Conservation (phyloP, 2,888 invertebrate species). For the Octonoba sinensis region DNA sequence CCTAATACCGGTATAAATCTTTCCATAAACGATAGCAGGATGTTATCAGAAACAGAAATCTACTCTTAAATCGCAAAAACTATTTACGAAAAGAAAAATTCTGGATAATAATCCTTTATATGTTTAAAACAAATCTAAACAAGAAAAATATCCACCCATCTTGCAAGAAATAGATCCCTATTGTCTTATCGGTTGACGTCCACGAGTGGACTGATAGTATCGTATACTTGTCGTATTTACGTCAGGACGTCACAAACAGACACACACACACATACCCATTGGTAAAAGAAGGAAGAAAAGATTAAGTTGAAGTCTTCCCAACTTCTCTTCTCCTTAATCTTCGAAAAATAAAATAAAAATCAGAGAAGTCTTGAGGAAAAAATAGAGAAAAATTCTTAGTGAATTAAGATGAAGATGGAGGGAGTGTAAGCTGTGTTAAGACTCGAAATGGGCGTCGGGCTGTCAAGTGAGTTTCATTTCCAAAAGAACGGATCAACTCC, state of each 20-base stretch:
- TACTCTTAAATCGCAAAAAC: no score
- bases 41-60: no score
- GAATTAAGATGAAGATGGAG: slow-evolving; percentile 63
- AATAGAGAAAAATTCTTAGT: slow-evolving; percentile 47
- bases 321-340: slow-evolving; percentile 58
- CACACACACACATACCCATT: not conserved
- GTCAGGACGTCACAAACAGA: slow-evolving; percentile 33
- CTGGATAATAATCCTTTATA: slow-evolving; percentile 2
- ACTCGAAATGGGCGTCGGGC: slow-evolving; percentile 60
- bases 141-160: slow-evolving; percentile 13
- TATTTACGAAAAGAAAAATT: no score
- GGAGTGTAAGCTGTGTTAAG: slow-evolving; percentile 63
- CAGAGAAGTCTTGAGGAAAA: slow-evolving; percentile 14
- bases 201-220: slow-evolving; percentile 6
- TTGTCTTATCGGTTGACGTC: slow-evolving; percentile 22
- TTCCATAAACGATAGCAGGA: no score
- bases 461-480: slow-evolving; percentile 62
- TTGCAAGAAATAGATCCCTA: not conserved
- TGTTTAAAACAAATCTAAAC: slow-evolving; percentile 41
- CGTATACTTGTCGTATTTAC: slow-evolving; percentile 52
- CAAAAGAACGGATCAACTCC: slow-evolving; percentile 52
- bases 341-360: slow-evolving; percentile 28
- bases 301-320: slow-evolving; percentile 55
- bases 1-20: no score
- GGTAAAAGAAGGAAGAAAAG: slow-evolving; percentile 48